phyloP scores from a whole-genome alignment of 2,888 invertebrate genomes.

The Synergus laeviventris region DNA sequence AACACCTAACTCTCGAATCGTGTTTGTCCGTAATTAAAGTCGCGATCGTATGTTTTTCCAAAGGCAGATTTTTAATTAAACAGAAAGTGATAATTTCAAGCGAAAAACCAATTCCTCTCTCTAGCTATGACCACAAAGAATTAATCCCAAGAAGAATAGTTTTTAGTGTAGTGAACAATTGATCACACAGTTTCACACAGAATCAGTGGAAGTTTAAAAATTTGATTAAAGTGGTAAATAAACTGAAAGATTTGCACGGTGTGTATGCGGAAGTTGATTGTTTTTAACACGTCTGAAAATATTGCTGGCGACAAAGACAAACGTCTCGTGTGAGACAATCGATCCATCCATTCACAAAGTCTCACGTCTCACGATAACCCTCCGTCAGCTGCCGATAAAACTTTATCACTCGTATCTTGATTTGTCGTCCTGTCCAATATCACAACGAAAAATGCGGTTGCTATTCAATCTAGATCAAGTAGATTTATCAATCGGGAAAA shows the following conservation, averaged over 20 bases:
- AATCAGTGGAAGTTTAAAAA: too few relatives aligned
- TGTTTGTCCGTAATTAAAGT: neutral
- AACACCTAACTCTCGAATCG: neutral
- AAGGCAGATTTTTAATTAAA: neutral
- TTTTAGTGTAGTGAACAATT: neutral
- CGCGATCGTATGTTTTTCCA: neutral
- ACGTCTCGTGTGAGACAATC: neutral
- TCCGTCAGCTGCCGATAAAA: constrained; percentile 13
- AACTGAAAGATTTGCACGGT: neutral
- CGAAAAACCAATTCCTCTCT: neutral
- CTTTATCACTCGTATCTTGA: constrained; percentile 20
- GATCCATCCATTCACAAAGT: constrained; percentile 1
- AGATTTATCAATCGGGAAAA: neutral
- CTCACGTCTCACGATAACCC: neutral
- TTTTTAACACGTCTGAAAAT: neutral
- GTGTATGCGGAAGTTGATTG: neutral
- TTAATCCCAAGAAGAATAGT: neutral
- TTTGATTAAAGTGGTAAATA: neutral
- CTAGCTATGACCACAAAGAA: neutral
- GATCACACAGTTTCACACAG: too few relatives aligned
- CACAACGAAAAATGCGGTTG: neutral
- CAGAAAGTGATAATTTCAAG: neutral
- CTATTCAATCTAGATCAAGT: neutral
- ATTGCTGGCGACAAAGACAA: neutral
- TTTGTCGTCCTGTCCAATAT: neutral